Evolutionary conservation across 2,113 vertebrate species (phyloP).

Genomic region (Sarotherodon lohbergeri): DNA sequence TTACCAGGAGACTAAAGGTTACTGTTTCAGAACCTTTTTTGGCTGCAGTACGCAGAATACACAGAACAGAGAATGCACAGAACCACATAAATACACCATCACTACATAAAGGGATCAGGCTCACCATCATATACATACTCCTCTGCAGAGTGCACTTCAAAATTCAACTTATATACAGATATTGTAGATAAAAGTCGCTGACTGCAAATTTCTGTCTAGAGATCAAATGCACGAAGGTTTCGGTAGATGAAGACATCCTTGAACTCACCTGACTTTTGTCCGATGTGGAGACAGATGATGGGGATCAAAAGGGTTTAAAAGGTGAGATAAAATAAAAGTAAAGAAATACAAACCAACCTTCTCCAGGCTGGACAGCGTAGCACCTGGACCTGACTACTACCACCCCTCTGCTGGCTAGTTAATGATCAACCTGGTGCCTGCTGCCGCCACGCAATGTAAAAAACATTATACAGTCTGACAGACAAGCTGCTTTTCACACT

Average conservation of each 20-base stretch:
- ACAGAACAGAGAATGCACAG: neutral
- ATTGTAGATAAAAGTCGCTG: neutral
- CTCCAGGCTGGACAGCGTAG: neutral
- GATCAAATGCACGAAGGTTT: neutral
- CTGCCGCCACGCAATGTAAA: neutral
- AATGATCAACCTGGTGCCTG: slow-evolving; percentile 16
- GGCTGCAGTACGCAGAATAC: neutral
- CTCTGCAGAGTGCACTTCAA: neutral
- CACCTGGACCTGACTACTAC: neutral
- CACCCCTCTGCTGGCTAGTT: slow-evolving; percentile 8
- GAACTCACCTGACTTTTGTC: slow-evolving; percentile 20
- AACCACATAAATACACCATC: neutral
- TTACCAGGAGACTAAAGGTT: slow-evolving; percentile 51
- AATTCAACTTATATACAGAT: neutral
- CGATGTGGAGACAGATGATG: neutral
- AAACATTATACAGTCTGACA: neutral
- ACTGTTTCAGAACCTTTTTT: slow-evolving; percentile 18
- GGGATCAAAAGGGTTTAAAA: neutral
- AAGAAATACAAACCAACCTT: neutral
- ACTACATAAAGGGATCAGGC: neutral
- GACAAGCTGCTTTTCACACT: neutral
- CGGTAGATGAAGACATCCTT: neutral
- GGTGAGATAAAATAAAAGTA: neutral
- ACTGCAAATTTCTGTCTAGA: neutral
- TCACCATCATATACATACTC: neutral